Evolutionary conservation across 2,888 invertebrate genomes (phyloP).

Genomic region (Drosophila yooni): DNA sequence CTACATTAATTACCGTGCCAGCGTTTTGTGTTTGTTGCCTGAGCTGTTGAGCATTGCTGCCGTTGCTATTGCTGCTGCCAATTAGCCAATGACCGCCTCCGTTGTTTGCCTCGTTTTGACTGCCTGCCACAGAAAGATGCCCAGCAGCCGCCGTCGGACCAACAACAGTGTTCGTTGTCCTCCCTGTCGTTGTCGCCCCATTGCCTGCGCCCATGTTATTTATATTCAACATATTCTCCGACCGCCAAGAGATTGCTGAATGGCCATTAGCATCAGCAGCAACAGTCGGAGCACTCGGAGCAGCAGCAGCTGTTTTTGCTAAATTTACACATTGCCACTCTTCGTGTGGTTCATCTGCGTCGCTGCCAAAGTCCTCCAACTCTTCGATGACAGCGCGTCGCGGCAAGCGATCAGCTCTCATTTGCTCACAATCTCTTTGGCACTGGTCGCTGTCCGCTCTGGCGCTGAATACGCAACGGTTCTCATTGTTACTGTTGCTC

Average conservation of each 20-base stretch:
- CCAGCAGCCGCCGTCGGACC: constrained; percentile 39
- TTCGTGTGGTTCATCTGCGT: constrained; percentile 48
- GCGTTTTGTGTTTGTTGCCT: constrained; percentile 19
- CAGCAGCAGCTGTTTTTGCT: constrained; percentile 76
- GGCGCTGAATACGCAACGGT: constrained; percentile 58
- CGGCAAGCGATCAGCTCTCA: constrained; percentile 23
- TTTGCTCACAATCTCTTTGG: constrained; percentile 16
- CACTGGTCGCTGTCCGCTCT: constrained; percentile 22
- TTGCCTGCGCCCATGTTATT: constrained; percentile 75
- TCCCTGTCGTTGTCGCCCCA: constrained; percentile 52
- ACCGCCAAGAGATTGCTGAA: constrained; percentile 63
- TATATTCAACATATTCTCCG: constrained; percentile 66
- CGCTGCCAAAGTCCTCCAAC: constrained; percentile 73
- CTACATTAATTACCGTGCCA: constrained; percentile 61
- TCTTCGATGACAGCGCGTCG: constrained; percentile 77
- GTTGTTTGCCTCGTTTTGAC: constrained; percentile 77
- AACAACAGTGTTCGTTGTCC: constrained; percentile 54
- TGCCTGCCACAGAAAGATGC: constrained; percentile 50
- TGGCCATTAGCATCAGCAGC: constrained; percentile 52
- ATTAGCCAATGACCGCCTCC: constrained; percentile 61
- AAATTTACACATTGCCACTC: constrained; percentile 69
- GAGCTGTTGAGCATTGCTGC: constrained; percentile 28
- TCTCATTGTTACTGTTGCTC: constrained; percentile 36
- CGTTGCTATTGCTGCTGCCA: constrained; percentile 59
- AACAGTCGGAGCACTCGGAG: neutral